These are phyloP conservation scores for Tetragonula carbonaria DNA, from an alignment of 2,888 invertebrate species.

Conservation along the genomic window DNA sequence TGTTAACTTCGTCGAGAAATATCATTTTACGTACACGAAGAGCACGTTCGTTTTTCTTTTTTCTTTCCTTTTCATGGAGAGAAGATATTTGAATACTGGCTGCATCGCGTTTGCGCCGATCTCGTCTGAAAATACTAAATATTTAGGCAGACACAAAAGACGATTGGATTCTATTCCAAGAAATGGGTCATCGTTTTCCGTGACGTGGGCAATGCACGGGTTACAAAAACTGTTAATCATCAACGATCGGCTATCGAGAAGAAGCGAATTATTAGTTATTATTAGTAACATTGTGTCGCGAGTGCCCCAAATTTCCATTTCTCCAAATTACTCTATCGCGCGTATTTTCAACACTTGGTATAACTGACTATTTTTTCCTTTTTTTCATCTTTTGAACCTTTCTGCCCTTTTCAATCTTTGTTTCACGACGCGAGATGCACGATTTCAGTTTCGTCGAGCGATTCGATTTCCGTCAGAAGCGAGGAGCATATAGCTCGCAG, in stretches of 20 bases:
- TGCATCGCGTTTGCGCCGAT: background rate
- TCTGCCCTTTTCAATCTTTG: too few relatives aligned
- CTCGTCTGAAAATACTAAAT: slow-evolving; percentile 26
- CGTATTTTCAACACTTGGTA: background rate
- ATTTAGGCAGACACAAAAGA: slow-evolving; percentile 30
- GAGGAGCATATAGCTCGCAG: too few relatives aligned
- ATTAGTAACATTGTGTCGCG: background rate
- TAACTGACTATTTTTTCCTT: too few relatives aligned
- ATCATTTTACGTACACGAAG: background rate
- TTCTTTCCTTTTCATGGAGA: background rate
- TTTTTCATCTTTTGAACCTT: too few relatives aligned
- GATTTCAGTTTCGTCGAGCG: too few relatives aligned
- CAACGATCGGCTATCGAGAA: background rate
- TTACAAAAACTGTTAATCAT: background rate
- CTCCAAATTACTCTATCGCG: background rate
- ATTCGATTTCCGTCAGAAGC: too few relatives aligned
- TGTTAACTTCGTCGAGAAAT: background rate
- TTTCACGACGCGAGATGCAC: too few relatives aligned
- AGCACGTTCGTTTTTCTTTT: background rate
- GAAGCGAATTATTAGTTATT: background rate
- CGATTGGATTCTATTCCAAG: slow-evolving; percentile 29
- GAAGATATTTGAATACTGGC: background rate
- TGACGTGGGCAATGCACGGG: too few relatives aligned
- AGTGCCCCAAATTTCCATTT: background rate
- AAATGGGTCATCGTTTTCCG: slow-evolving; percentile 20